phyloP scores from a whole-genome alignment of 2,888 invertebrate genomes.

The Hyposoter dolosus region DNA sequence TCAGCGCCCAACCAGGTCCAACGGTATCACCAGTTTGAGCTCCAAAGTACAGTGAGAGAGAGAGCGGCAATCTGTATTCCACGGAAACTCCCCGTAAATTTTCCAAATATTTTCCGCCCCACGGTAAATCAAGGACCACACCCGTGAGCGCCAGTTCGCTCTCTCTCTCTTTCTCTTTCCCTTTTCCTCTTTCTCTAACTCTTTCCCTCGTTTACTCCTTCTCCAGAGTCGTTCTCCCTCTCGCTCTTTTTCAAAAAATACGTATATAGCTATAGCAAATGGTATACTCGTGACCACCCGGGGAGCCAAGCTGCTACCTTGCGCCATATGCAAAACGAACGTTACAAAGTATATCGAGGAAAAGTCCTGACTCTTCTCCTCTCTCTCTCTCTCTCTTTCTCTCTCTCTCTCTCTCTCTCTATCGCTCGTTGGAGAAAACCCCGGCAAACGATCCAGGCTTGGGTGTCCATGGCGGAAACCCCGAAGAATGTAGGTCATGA shows the following conservation, averaged over 20 bases:
- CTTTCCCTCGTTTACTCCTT: slow-evolving; percentile 34
- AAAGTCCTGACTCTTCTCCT: slow-evolving; percentile 46
- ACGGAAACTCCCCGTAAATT: slow-evolving; percentile 78
- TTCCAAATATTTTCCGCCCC: slow-evolving; percentile 80
- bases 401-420: slow-evolving; percentile 47
- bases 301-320: slow-evolving; percentile 50
- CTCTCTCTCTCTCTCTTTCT: slow-evolving; percentile 45
- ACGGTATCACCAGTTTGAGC: slow-evolving; percentile 43
- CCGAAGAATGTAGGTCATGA: slow-evolving; percentile 13
- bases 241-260: slow-evolving; percentile 48
- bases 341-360: slow-evolving; percentile 55
- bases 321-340: slow-evolving; percentile 68
- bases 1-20: slow-evolving; percentile 1
- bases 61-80: slow-evolving; percentile 70
- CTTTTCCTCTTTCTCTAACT: slow-evolving; percentile 48
- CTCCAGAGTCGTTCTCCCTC: slow-evolving; percentile 30
- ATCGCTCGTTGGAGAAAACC: slow-evolving; percentile 18
- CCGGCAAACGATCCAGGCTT: slow-evolving; percentile 13
- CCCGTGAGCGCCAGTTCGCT: slow-evolving; percentile 68
- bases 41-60: slow-evolving; percentile 50
- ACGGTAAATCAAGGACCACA: slow-evolving; percentile 77
- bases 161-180: slow-evolving; percentile 36
- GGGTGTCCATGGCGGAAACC: slow-evolving; percentile 43
- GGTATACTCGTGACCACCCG: slow-evolving; percentile 47
- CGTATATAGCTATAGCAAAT: slow-evolving; percentile 20